Percentiles rank a stretch among this genome's conserved stretches.
Evolutionary conservation across 2,797 vertebrate genomes (phyloP).

Genomic region (Scarus forsteni): DNA sequence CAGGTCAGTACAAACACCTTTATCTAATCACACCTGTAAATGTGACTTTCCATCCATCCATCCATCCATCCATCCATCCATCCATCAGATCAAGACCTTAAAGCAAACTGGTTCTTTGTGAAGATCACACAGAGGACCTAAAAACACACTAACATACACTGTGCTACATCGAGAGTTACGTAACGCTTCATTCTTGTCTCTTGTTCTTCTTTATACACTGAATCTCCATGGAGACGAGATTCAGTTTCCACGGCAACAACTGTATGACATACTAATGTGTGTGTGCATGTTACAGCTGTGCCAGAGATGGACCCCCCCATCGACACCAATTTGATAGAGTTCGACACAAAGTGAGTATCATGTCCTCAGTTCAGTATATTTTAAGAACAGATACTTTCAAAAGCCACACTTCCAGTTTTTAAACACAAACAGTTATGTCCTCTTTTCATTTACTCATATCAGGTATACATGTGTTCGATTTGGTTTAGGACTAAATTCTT

Average conservation of each 20-base stretch:
- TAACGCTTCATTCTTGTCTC: conserved; percentile 3
- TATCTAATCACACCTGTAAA: not conserved
- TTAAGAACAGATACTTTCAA: not conserved
- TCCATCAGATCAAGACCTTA: too few species aligned
- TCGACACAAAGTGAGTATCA: conserved; percentile 91
- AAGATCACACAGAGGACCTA: not conserved
- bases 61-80: too few species aligned
- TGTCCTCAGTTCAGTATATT: not conserved
- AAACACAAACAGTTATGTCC: too few species aligned
- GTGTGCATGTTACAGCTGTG: conserved; percentile 78
- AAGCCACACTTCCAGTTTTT: not conserved
- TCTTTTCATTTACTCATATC: too few species aligned
- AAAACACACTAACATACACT: not conserved
- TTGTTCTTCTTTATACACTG: conserved; percentile 6
- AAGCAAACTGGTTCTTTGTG: too few species aligned
- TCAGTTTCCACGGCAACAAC: conserved; percentile 48
- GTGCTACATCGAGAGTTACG: not conserved
- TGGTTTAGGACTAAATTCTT: too few species aligned
- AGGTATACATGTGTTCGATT: not conserved
- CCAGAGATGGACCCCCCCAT: conserved; percentile 88
- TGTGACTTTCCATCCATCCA: not conserved
- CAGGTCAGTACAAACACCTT: conserved; percentile 73
- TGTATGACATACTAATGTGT: conserved; percentile 4
- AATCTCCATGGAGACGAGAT: conserved; percentile 31
- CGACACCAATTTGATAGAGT: conserved; percentile 94